A percentile compares a stretch with the other conserved stretches of the same genome.
phyloP scores from a whole-genome alignment of 1,140 invertebrate genomes.

The Bicyclus anynana region DNA sequence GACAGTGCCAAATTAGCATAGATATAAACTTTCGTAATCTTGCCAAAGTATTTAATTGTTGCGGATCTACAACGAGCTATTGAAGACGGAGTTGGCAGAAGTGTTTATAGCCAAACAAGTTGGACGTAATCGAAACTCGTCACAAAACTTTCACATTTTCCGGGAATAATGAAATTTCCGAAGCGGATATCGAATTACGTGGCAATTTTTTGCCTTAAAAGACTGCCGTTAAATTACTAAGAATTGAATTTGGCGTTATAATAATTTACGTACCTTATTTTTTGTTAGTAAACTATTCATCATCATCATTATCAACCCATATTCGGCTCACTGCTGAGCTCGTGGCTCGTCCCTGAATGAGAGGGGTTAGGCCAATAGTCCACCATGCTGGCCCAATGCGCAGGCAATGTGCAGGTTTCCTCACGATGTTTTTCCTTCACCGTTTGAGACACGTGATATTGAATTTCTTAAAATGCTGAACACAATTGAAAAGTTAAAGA shows the following conservation, averaged over 20 bases:
- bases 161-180: constrained; percentile 24
- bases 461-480: too few relatives aligned
- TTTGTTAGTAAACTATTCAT: too few relatives aligned
- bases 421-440: too few relatives aligned
- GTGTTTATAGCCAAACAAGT: constrained; percentile 7
- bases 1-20: background rate
- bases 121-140: constrained; percentile 9
- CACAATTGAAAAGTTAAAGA: too few relatives aligned
- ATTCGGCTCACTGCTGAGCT: too few relatives aligned
- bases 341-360: too few relatives aligned
- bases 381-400: too few relatives aligned
- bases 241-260: background rate
- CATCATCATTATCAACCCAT: too few relatives aligned
- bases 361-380: too few relatives aligned
- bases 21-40: constrained; percentile 8
- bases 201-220: constrained; percentile 9
- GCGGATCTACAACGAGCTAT: background rate
- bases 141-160: constrained; percentile 13
- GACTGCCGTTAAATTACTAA: constrained; percentile 5
- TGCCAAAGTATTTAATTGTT: constrained; percentile 1
- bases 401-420: too few relatives aligned
- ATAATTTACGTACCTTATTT: too few relatives aligned
- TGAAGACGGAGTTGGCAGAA: background rate
- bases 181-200: constrained; percentile 17
- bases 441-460: too few relatives aligned